Conservation (phyloP, 2,797 vertebrate genomes). For the Sebastes iracundus region DNA sequence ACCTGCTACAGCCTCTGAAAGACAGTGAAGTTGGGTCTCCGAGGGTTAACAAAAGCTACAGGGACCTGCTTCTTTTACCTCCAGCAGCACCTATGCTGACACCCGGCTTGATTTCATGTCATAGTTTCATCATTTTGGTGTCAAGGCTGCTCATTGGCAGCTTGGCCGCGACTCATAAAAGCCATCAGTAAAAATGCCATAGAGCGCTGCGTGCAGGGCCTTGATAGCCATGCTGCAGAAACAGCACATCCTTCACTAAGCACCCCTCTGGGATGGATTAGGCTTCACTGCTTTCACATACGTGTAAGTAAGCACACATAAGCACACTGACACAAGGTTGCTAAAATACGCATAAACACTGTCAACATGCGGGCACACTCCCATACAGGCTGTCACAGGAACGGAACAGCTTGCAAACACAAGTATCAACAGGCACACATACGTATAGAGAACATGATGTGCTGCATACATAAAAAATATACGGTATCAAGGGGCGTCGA, state of each 20-base stretch:
- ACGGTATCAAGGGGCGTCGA: background rate
- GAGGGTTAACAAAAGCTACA: background rate
- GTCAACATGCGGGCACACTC: conserved; percentile 13
- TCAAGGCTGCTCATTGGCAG: conserved; percentile 65
- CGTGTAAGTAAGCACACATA: conserved; percentile 39
- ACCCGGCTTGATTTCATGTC: conserved; percentile 54
- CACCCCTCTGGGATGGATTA: conserved; percentile 71
- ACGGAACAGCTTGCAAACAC: background rate
- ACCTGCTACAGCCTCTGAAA: background rate
- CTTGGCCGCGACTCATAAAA: conserved; percentile 58
- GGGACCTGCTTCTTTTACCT: conserved; percentile 19
- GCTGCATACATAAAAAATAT: conserved; percentile 20
- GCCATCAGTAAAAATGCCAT: conserved; percentile 65
- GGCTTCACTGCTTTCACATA: conserved; percentile 52
- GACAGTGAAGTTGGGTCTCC: background rate
- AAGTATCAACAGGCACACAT: conserved; percentile 11
- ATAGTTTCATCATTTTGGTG: conserved; percentile 70
- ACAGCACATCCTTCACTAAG: conserved; percentile 70
- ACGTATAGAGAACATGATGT: background rate
- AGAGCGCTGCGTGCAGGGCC: conserved; percentile 36
- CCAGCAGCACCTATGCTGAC: conserved; percentile 13
- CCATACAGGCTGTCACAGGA: background rate
- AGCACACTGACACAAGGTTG: conserved; percentile 26
- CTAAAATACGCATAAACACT: conserved; percentile 16
- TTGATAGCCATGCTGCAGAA: conserved; percentile 51